Evolutionary conservation across 2,797 vertebrate genomes (phyloP), one percentile per base, ranked within the genome.

Genomic region (Chaetodon trifasciatus): DNA sequence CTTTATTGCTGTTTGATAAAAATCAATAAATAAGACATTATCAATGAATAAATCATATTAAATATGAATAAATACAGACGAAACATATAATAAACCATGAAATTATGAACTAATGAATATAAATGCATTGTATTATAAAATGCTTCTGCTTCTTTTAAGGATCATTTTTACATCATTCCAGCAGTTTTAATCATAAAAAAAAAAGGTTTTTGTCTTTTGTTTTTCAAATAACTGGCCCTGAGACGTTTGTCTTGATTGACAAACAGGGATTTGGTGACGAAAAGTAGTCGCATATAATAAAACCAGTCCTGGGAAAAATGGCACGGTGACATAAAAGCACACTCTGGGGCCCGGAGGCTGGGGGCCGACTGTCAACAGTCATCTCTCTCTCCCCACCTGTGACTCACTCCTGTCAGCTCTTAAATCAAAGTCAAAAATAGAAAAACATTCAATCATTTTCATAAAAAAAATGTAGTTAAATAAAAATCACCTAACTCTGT

Each of bases 31-130:
- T 12, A 28, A 16, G 16, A 40, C 5, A 37, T 63, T 32, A 11
- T 39, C n/a, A 19, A 42, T 32, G 28, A 32, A 32, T 32, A 32
- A 32, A 32, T 32, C 28, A 32, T 32, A 3, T 32, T 3, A 32
- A 32, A 68, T 53, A 35, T 23, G 5, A 35, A 67, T 65, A 35
- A 56, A 55, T 57, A 60, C 7, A 47, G 37, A 65, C 44, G n/a
- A 12, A 28, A 63, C 21, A n/a, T 8, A 47, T 39, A 19, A 32
- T 28, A 53, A 63, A 69, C 8, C 13, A 49, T 40, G 7, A 60
- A 35, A 78, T n/a, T 56, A 15, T n/a, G 9, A 44, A 66, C 60
- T 32, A 56, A 70, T 19, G 1, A 10, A 57, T 5, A 32, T 5
- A 52, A 23, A 24, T 19, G 2, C 13, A 55, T 24, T 17, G 8